Evolutionary conservation across 2,113 vertebrate species (phyloP), one percentile per base, ranked within the genome.

Genomic region (Crotalus helleri): DNA sequence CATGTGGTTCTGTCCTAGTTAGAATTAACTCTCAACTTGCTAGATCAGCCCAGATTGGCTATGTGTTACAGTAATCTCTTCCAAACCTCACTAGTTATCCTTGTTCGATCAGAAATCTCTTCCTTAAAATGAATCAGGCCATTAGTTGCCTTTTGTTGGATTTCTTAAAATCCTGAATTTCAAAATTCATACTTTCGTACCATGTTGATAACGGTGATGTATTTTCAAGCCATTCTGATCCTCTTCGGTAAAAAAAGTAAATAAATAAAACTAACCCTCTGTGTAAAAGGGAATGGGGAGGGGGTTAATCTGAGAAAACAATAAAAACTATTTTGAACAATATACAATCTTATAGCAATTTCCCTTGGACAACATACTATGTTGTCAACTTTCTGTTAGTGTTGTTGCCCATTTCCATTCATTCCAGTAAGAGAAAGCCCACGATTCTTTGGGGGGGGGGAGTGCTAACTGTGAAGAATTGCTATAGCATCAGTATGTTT

Each of bases 341-440:
- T 12, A 58, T 88, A 94, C 33, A 58, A 93, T 94, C 54, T 8
- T 9, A 91, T 85, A 94, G 55, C 95, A 92, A 88, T 92, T 90
- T 69, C 93, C 93, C 92, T 92, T 87, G 87, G 33, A 51, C 94
- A 94, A n/a, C 91, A 2, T 87, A 88, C 90, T 92, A 49, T 86
- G 57, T 4, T 94, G 96, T 91, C 93, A 93, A 59, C 93, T 94
- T 92, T 93, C 87, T 90, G 44, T 26, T 46, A 88, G 19, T 88
- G 19, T 55, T 59, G 87, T 93, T 96, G 93, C 90, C 94, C 92
- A 95, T 54, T 2, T 85, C 0, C 54, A 89, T 89, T 89, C 74
- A 88, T 91, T 46, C 44, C 90, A 74, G 87, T 90, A 93, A 88
- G 87, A 92, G 13, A 53, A 49, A 33, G n/a, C 12, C 5, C n/a